These are phyloP conservation scores for Channa striata DNA, from an alignment of 2,797 vertebrate genomes.

Conservation along the genomic window DNA sequence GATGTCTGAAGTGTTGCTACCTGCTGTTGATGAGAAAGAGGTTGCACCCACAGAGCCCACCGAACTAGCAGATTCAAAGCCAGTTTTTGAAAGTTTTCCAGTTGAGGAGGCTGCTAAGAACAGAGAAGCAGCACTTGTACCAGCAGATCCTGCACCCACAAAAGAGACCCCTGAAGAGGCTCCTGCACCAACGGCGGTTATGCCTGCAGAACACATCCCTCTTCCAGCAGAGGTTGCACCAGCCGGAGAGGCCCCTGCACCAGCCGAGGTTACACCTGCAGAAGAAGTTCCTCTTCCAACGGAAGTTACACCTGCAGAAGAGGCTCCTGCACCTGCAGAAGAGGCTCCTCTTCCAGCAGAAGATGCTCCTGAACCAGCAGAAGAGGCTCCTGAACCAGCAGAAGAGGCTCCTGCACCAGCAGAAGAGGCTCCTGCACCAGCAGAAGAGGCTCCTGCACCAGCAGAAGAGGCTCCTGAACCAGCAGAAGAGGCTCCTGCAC, in stretches of 20 bases:
- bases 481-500: constrained; percentile 18
- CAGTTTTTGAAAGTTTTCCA: not conserved
- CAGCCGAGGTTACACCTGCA: not conserved
- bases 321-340: not conserved
- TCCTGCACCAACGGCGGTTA: not conserved
- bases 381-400: not conserved
- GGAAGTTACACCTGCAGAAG: constrained; percentile 10
- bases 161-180: constrained; percentile 11
- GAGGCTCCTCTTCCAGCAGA: not conserved
- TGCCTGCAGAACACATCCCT: constrained; percentile 1
- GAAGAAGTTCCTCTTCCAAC: not conserved
- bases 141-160: not conserved
- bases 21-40: not conserved
- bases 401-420: constrained; percentile 21
- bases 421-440: constrained; percentile 2
- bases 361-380: not conserved
- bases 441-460: not conserved
- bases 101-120: not conserved
- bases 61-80: not conserved
- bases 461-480: not conserved
- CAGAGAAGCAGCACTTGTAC: constrained; percentile 13
- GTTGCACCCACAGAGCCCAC: not conserved
- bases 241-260: constrained; percentile 7
- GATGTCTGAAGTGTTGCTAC: constrained; percentile 20
- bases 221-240: not conserved